Evolutionary conservation across 2,113 vertebrate genomes (phyloP).

Genomic region (Apteryx owenii): DNA sequence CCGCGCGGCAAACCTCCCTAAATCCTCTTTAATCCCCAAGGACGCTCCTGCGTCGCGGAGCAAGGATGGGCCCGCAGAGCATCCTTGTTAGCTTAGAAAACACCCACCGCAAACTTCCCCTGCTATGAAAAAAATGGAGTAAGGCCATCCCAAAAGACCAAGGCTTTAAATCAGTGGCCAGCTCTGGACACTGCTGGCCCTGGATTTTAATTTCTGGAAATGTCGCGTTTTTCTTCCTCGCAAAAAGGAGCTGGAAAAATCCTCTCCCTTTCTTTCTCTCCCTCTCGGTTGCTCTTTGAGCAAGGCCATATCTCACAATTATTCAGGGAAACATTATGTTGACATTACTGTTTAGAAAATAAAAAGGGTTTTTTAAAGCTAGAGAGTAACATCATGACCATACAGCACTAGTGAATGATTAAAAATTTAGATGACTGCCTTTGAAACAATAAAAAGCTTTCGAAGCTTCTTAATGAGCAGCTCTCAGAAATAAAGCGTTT

Average conservation of each 20-base stretch:
- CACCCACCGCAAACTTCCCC: not conserved
- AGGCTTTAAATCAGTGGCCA: not conserved
- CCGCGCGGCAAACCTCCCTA: constrained; percentile 2
- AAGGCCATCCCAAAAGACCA: not conserved
- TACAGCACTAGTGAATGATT: constrained; percentile 85
- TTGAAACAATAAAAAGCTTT: constrained; percentile 90
- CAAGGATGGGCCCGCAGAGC: not conserved
- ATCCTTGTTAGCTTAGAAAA: not conserved
- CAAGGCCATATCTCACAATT: constrained; percentile 73
- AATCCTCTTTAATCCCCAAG: not conserved
- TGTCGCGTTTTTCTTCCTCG: not conserved
- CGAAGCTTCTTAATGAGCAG: constrained; percentile 91
- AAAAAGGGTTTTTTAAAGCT: constrained; percentile 66
- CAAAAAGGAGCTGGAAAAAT: constrained; percentile 56
- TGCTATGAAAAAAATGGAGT: not conserved
- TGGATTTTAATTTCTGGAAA: constrained; percentile 29
- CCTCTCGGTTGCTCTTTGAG: constrained; percentile 22
- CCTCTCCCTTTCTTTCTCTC: not conserved
- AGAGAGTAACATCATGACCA: constrained; percentile 80
- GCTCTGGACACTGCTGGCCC: not conserved
- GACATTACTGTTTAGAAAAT: constrained; percentile 79
- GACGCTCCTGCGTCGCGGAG: not conserved
- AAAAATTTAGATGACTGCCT: constrained; percentile 93
- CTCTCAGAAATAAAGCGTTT: constrained; percentile 86
- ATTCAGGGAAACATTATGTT: constrained; percentile 74